Percentiles rank a stretch among this genome's conserved stretches.
These are phyloP conservation scores for Aphelenchoides fujianensis DNA, from an alignment of 1,140 invertebrate species.

Conservation along the genomic window DNA sequence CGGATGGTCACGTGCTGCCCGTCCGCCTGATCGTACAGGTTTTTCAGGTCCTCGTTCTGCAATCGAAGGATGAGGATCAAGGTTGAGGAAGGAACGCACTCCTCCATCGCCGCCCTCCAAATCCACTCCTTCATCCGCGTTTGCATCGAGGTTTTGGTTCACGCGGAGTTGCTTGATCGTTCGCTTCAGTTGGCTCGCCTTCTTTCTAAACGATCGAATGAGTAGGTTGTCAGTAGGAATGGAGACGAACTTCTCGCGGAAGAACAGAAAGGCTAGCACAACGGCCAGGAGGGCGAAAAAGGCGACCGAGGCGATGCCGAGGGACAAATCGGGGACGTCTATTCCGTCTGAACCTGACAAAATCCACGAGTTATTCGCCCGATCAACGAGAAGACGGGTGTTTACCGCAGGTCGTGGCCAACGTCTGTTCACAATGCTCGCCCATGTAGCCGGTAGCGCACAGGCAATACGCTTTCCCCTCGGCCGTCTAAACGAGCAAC, in stretches of 20 bases:
- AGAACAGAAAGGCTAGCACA: neutral
- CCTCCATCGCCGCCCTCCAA: neutral
- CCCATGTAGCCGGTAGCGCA: neutral
- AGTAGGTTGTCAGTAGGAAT: neutral
- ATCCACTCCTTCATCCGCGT: neutral
- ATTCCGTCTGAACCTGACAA: neutral
- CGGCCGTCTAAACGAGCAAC: too few species aligned
- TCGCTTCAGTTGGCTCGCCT: neutral
- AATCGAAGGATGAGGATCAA: neutral
- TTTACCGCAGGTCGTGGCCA: neutral
- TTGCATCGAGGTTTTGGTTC: neutral
- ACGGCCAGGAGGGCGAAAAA: neutral
- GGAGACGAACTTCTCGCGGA: conserved; percentile 1
- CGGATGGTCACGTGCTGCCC: neutral
- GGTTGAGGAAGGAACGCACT: too few species aligned
- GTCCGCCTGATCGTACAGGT: conserved; percentile 17
- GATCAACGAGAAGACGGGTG: neutral
- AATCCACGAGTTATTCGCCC: neutral
- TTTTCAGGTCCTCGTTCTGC: neutral
- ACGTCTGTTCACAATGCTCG: neutral
- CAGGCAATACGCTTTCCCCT: neutral
- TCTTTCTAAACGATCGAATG: neutral
- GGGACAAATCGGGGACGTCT: neutral
- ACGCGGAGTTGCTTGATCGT: neutral
- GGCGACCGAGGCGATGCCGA: neutral